Evolutionary conservation across 35 echinoderm and acorn worm genomes (phyloP).

Genomic region (Lytechinus pictus): DNA sequence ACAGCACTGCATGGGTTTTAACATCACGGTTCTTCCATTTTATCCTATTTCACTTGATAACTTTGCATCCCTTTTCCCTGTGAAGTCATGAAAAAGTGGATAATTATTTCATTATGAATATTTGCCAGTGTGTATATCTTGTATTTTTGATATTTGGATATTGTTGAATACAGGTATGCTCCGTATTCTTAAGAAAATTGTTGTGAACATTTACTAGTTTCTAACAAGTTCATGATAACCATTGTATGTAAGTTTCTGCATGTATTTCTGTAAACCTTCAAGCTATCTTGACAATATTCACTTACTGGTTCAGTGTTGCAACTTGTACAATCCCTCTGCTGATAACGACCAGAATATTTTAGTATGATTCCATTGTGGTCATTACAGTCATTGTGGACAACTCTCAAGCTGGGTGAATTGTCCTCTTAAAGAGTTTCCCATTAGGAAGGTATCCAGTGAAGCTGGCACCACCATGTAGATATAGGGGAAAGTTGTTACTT

Average conservation of each 20-base stretch:
- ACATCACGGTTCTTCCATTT: neutral
- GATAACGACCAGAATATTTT: neutral
- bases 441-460: no score
- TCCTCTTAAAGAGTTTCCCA: no score
- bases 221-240: neutral
- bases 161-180: neutral
- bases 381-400: no score
- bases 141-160: neutral
- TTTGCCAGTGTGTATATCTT: neutral
- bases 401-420: no score
- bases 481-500: no score
- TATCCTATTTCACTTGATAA: neutral
- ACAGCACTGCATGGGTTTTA: neutral
- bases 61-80: neutral
- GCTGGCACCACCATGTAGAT: no score
- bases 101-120: neutral
- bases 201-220: neutral
- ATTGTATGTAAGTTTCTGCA: neutral
- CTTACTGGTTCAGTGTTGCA: neutral
- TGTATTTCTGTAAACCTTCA: neutral
- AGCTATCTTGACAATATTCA: neutral
- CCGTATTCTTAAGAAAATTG: neutral
- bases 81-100: neutral
- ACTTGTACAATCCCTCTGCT: neutral
- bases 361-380: no score